These are phyloP conservation scores for Lerema accius DNA, from an alignment of 1,140 invertebrate genomes.

Conservation along the genomic window DNA sequence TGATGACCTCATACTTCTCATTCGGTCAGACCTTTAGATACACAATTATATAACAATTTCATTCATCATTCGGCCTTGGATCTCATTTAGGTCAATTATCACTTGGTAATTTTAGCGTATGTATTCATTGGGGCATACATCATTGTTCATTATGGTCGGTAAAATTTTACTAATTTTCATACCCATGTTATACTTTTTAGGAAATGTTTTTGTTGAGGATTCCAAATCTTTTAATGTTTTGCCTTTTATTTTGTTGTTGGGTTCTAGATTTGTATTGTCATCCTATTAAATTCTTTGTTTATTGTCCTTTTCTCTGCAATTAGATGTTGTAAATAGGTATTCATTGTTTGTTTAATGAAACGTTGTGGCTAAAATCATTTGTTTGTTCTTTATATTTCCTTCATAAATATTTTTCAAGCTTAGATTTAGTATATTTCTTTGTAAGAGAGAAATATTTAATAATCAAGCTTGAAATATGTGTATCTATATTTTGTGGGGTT, in stretches of 20 bases:
- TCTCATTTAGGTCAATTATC: slow-evolving; percentile 53
- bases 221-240: not conserved
- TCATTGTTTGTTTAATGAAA: too few relatives aligned
- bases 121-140: slow-evolving; percentile 22
- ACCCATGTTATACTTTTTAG: not conserved
- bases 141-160: not conserved
- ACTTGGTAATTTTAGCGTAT: slow-evolving; percentile 37
- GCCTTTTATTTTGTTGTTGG: too few relatives aligned
- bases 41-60: slow-evolving; percentile 42
- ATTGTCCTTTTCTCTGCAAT: too few relatives aligned
- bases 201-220: not conserved
- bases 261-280: too few relatives aligned
- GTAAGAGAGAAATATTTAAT: too few relatives aligned
- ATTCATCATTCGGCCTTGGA: slow-evolving; percentile 50
- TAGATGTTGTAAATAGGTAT: too few relatives aligned
- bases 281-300: too few relatives aligned
- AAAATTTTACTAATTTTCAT: not conserved
- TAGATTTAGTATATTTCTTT: too few relatives aligned
- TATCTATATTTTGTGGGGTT: not conserved
- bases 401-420: too few relatives aligned
- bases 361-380: too few relatives aligned
- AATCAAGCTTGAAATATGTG: too few relatives aligned
- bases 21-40: slow-evolving; percentile 31
- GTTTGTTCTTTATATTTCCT: too few relatives aligned
- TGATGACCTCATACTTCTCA: slow-evolving; percentile 35